Base-by-base conservation (phyloP, 2,888 invertebrate genomes). In the Cerastoderma edule region DNA sequence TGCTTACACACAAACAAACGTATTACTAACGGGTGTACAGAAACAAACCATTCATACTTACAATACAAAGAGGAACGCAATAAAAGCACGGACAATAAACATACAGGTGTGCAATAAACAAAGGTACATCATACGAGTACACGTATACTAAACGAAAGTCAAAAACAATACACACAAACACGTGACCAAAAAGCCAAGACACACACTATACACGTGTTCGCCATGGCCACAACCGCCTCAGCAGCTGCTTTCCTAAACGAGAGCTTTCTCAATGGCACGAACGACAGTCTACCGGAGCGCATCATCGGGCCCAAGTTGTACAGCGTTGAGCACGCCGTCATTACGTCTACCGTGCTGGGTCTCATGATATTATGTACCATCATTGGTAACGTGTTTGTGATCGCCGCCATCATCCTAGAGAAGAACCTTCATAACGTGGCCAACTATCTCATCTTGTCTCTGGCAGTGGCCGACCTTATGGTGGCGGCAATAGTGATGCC, bases 371-470 rank as follows among this genome's bases (percentile, higher is more conserved):
- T 99, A 89, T 95, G 96, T 92, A 98, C 98, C 87, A 96, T 98
- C 92, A 96, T 98, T 92, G 99, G 99, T 89, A 99, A 99, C 93
- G 96, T 98, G 88, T 98, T 99, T 94, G 99, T 99, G 92, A 98
- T 99, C 93, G 97, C 98, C 48, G 99, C 99, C 86, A 98, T 99
- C 89, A 95, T 98, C 91, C 94, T 98, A 91, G 99, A 99, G 93
- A 95, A 97, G 87, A 97, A 97, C 92, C 95, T 99, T 72, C 98
- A 98, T 63, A 97, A 96, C 91, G 98, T 98, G 72, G 98, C 98
- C 89, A 98, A 99, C 95, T 98, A 99, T 93, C 94, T 99, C 92
- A 98, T 99, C 82, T 96, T 98, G 73, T 98, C 98, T 28, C 94
- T 99, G 89, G 99, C 99, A 6, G 98, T 99, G 67, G 99, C 99